Conservation (phyloP, 92 coral and sea anemone species). For the Virgularia gustaviana region DNA sequence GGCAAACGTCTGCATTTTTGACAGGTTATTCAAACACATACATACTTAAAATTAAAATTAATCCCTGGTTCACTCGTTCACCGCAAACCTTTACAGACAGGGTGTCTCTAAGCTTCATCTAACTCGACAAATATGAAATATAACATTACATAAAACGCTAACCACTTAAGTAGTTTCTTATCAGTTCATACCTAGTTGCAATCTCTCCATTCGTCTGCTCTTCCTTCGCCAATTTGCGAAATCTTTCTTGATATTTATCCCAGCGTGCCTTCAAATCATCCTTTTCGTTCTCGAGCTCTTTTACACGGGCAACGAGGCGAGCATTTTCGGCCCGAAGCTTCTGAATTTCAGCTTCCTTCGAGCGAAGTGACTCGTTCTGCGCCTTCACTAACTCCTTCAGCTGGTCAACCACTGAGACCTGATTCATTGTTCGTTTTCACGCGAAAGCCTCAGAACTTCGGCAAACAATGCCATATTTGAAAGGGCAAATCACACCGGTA, state of each 20-base stretch:
- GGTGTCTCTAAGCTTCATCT: too few species aligned
- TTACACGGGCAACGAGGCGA: conserved; percentile 1
- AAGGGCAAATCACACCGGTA: not conserved
- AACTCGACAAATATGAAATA: too few species aligned
- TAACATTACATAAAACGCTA: too few species aligned
- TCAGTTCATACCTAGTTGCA: not conserved
- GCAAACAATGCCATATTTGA: not conserved
- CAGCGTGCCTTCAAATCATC: conserved; percentile 12
- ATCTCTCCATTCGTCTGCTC: not conserved
- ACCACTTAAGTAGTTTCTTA: too few species aligned
- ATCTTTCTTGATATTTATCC: not conserved
- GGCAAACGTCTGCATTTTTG: too few species aligned
- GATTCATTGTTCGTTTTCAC: conserved; percentile 13
- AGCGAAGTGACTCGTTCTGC: conserved; percentile 30
- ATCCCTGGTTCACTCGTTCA: too few species aligned
- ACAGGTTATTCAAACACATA: too few species aligned
- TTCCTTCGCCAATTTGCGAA: not conserved
- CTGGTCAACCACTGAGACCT: conserved; percentile 33
- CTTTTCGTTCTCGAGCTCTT: conserved; percentile 32
- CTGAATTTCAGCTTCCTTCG: conserved; percentile 20
- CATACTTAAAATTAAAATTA: too few species aligned
- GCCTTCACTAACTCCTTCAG: conserved; percentile 25
- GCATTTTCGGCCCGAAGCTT: conserved; percentile 1
- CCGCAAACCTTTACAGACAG: too few species aligned
- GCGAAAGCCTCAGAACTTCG: not conserved